These are phyloP conservation scores for Polymixis lichenea DNA, from an alignment of 2,888 invertebrate species.

Conservation along the genomic window DNA sequence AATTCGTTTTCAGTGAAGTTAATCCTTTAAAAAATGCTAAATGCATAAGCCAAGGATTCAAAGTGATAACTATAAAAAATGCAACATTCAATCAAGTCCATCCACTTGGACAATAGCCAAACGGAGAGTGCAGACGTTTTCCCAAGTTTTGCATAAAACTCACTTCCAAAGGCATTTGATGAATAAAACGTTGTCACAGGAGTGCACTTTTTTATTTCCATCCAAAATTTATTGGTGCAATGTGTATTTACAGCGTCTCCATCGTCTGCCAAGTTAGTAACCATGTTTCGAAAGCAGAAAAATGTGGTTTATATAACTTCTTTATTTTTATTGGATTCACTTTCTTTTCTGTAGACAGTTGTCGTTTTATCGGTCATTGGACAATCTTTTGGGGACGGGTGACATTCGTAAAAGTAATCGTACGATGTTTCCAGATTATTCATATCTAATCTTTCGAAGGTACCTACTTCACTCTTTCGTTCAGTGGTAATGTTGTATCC, in stretches of 20 bases:
- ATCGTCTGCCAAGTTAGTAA: conserved; percentile 78
- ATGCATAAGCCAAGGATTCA: conserved; percentile 30
- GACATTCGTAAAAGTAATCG: conserved; percentile 67
- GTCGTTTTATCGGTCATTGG: conserved; percentile 69
- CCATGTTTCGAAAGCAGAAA: conserved; percentile 70
- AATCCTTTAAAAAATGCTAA: conserved; percentile 5
- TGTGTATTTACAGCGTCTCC: conserved; percentile 78
- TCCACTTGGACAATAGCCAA: conserved; percentile 80
- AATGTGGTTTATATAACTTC: conserved; percentile 71
- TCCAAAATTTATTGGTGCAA: conserved; percentile 78
- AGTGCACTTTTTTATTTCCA: conserved; percentile 72
- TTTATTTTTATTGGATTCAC: conserved; percentile 66
- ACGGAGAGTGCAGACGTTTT: conserved; percentile 78
- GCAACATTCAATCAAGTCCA: conserved; percentile 66
- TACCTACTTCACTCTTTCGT: conserved; percentile 46
- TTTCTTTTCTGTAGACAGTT: conserved; percentile 67
- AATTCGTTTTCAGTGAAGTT: not conserved
- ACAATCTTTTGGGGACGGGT: conserved; percentile 55
- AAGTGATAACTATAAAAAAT: conserved; percentile 49
- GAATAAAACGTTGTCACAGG: conserved; percentile 75
- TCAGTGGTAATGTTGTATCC: conserved; percentile 27
- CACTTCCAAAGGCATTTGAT: conserved; percentile 80
- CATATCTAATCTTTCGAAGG: conserved; percentile 66
- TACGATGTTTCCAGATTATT: conserved; percentile 65
- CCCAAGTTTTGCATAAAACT: conserved; percentile 81